phyloP scores from a whole-genome alignment of 2,797 vertebrate genomes.

The Leptodactylus fallax region DNA sequence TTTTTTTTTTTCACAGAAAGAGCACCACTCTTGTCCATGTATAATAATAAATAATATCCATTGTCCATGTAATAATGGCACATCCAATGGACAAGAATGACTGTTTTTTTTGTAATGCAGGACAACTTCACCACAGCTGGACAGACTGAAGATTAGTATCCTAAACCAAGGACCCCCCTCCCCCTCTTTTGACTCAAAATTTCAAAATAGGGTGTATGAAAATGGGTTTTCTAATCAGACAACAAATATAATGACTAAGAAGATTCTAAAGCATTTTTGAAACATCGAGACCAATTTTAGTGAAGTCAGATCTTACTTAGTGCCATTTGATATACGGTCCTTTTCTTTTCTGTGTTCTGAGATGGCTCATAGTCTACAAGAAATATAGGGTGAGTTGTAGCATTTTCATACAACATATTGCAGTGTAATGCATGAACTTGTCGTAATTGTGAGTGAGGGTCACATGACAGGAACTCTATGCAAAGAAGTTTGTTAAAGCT shows the following conservation, averaged over 20 bases:
- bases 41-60: too few species aligned
- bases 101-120: neutral
- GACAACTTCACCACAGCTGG: too few species aligned
- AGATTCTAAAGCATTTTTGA: neutral
- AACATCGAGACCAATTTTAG: neutral
- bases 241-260: neutral
- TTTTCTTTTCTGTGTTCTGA: slow-evolving; percentile 90
- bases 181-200: too few species aligned
- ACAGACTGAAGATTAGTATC: too few species aligned
- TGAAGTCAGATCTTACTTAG: slow-evolving; percentile 82
- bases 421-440: neutral
- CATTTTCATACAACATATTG: too few species aligned
- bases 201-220: neutral
- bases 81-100: too few species aligned
- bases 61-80: too few species aligned
- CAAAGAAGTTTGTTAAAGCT: neutral
- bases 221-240: neutral
- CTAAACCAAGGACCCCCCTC: too few species aligned
- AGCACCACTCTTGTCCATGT: too few species aligned
- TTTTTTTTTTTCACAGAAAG: too few species aligned
- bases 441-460: neutral
- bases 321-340: slow-evolving; percentile 96
- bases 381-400: neutral
- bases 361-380: slow-evolving; percentile 87
- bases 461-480: neutral